phyloP scores from a whole-genome alignment of 2,797 vertebrate species.

The Merluccius polli region DNA sequence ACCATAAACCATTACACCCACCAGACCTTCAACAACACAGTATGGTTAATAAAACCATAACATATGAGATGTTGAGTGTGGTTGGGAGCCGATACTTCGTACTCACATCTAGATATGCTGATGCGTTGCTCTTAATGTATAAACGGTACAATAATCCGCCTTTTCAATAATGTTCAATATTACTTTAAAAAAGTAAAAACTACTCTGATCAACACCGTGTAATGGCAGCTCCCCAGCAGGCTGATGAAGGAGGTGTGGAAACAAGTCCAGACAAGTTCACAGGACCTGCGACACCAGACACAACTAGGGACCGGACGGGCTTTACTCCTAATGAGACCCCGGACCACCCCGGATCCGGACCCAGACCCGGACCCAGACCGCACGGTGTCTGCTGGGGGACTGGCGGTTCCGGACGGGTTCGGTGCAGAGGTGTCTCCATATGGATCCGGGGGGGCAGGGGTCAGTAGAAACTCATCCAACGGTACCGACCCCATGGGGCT shows the following conservation, averaged over 20 bases:
- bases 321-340: background rate
- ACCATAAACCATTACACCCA: too few relatives aligned
- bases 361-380: too few relatives aligned
- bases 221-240: background rate
- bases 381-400: too few relatives aligned
- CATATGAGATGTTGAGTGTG: background rate
- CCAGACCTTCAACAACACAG: background rate
- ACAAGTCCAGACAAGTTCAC: slow-evolving; percentile 1
- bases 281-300: background rate
- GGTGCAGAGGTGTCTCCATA: background rate
- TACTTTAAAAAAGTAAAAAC: background rate
- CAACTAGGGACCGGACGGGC: background rate
- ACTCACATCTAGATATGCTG: background rate
- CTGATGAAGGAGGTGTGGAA: background rate
- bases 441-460: background rate
- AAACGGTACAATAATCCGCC: background rate
- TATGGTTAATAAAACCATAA: background rate
- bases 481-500: background rate
- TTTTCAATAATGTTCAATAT: background rate
- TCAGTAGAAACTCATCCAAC: background rate
- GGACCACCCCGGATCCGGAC: too few relatives aligned
- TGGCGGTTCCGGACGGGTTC: background rate
- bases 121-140: background rate
- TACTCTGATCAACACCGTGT: background rate
- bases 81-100: background rate